A percentile compares a stretch with the other conserved stretches of the same genome.
Conservation (phyloP, 37 sponge, comb jelly and placozoan genomes). For the Spongilla lacustris region DNA sequence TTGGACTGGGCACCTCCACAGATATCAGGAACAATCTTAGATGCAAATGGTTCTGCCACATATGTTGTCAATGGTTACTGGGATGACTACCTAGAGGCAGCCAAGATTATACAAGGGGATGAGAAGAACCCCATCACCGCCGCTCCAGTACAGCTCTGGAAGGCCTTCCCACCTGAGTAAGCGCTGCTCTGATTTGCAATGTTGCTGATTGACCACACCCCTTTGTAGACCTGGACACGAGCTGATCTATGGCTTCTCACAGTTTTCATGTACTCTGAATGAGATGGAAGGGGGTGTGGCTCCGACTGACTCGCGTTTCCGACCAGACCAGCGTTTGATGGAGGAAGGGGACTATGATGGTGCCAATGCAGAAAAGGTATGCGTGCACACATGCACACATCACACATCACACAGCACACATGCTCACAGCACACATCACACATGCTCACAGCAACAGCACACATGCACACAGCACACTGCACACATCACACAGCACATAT, state of each 20-base stretch:
- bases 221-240: slow-evolving; percentile 71
- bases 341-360: slow-evolving; percentile 84
- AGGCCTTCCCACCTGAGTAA: slow-evolving; percentile 42
- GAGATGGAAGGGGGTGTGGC: slow-evolving; percentile 91
- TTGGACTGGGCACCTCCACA: background rate
- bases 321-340: slow-evolving; percentile 93
- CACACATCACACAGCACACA: background rate
- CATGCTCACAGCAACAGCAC: too few relatives aligned
- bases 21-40: slow-evolving; percentile 84
- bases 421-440: too few relatives aligned
- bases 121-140: slow-evolving; percentile 63
- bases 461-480: too few relatives aligned
- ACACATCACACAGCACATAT: background rate
- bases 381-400: background rate
- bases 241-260: slow-evolving; percentile 79
- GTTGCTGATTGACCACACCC: background rate
- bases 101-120: slow-evolving; percentile 48
- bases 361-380: slow-evolving; percentile 82
- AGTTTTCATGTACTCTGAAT: slow-evolving; percentile 83
- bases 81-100: slow-evolving; percentile 82
- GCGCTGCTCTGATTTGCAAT: slow-evolving; percentile 1
- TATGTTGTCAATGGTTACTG: slow-evolving; percentile 91
- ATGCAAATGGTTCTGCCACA: slow-evolving; percentile 47
- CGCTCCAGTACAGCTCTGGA: slow-evolving; percentile 46
- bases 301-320: slow-evolving; percentile 84